phyloP scores from a whole-genome alignment of 2,797 vertebrate genomes.

The Brachyalestes nurse region DNA sequence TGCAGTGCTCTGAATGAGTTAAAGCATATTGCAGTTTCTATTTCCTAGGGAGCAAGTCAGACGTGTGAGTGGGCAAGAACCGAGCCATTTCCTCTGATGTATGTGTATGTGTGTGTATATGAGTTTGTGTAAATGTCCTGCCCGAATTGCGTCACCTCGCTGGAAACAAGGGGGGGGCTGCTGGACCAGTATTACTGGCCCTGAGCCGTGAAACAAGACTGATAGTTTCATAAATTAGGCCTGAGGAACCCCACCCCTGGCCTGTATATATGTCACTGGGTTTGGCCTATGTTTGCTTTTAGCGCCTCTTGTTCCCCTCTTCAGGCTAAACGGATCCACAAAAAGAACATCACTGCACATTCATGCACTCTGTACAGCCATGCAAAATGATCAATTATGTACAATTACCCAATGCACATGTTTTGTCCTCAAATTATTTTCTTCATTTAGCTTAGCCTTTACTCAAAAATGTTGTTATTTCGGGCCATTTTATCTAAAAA shows the following conservation, averaged over 20 bases:
- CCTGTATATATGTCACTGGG: conserved; percentile 58
- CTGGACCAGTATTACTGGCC: conserved; percentile 59
- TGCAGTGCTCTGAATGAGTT: background rate
- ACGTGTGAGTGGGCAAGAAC: conserved; percentile 19
- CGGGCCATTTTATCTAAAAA: too few relatives aligned
- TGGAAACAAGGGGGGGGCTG: conserved; percentile 56
- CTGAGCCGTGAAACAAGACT: conserved; percentile 66
- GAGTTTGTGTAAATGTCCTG: conserved; percentile 46
- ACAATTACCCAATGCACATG: too few relatives aligned
- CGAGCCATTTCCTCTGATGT: conserved; percentile 42
- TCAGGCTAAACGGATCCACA: conserved; percentile 10
- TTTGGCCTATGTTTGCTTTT: conserved; percentile 47
- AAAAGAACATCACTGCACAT: conserved; percentile 17
- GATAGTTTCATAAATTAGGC: conserved; percentile 68
- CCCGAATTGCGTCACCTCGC: conserved; percentile 52
- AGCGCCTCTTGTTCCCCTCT: conserved; percentile 8
- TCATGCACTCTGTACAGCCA: background rate
- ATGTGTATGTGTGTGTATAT: conserved; percentile 36
- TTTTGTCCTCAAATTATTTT: too few relatives aligned
- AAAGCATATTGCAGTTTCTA: conserved; percentile 2
- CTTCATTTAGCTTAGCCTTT: too few relatives aligned
- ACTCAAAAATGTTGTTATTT: too few relatives aligned
- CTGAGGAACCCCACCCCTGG: conserved; percentile 51
- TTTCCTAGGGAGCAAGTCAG: conserved; percentile 23
- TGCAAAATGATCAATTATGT: too few relatives aligned